Base-by-base conservation (phyloP, 2,113 vertebrate species). In the Clarias gariepinus region DNA sequence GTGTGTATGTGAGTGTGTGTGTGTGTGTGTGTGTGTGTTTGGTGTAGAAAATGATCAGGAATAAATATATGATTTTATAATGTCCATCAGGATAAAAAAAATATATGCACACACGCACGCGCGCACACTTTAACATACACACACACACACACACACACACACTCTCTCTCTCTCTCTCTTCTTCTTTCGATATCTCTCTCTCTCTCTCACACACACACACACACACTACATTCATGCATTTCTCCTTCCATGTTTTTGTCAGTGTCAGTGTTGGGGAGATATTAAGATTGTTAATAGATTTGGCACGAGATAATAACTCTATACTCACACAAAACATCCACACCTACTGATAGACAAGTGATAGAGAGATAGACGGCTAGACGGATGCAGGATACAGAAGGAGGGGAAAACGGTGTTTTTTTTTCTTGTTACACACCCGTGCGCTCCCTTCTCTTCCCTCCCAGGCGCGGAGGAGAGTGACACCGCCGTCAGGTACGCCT, bases 401-500 rank as follows among this genome's bases (percentile, higher is more conserved):
- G 63, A 81, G 83, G 52, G 76, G 63, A 21, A 60, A 66, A 91
- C 87, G 90, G 91, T 52, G 57, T 91, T 92, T 63, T 64, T 85
- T 89, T 68, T 41, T 87, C 19, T n/a, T 55, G 7, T 57, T 30
- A 4, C 2, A 86, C 74, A 85, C 83, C 64, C 74, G 86, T 71
- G 88, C 85, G 81, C 79, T 66, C 86, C 28, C 11, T 88, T 87
- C 89, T 87, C 86, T 91, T 92, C 93, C 93, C 93, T 94, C 90
- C 93, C 93, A 93, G 92, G 94, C 93, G 92, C 85, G 91, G 76
- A 92, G 92, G 91, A 95, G 90, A 90, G 21, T 95, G 95, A 95
- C 94, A 95, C 93, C 93, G 94, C 93, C 94, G 94, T 94, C 94
- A 95, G 94, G 94, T 95, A 93, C 90, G 94, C 94, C 92, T 89